These are phyloP conservation scores for Drosophila colorata DNA, from an alignment of 2,888 invertebrate genomes.

Conservation along the genomic window DNA sequence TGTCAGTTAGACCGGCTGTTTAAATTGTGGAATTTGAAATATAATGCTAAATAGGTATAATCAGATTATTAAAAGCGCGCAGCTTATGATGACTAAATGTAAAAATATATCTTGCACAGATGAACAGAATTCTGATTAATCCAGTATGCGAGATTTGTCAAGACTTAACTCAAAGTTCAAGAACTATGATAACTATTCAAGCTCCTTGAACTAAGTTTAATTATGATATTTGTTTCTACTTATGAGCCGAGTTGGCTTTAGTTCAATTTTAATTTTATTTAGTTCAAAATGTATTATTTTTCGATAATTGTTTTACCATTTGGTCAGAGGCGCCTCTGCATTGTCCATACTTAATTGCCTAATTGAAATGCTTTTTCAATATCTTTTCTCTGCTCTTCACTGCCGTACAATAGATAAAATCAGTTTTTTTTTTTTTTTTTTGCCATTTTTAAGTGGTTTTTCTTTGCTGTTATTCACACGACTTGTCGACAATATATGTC, in stretches of 20 bases:
- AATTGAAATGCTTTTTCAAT: not conserved
- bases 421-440: slow-evolving; percentile 30
- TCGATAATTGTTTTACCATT: not conserved
- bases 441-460: slow-evolving; percentile 30
- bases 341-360: slow-evolving; percentile 9
- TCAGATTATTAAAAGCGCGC: slow-evolving; percentile 5
- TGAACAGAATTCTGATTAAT: not conserved
- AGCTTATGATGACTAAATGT: too few species aligned
- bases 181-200: not conserved
- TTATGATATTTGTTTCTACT: not conserved
- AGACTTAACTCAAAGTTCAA: slow-evolving; percentile 1
- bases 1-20: slow-evolving; percentile 1
- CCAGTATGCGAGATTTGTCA: not conserved
- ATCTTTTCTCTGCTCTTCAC: slow-evolving; percentile 8
- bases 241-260: not conserved
- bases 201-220: not conserved
- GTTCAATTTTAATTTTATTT: not conserved
- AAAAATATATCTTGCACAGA: not conserved
- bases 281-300: too few species aligned
- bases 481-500: slow-evolving; percentile 13
- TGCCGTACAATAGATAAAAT: slow-evolving; percentile 12
- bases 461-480: slow-evolving; percentile 37
- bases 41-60: not conserved
- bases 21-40: not conserved
- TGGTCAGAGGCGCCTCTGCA: not conserved